Conservation (phyloP, 2,113 vertebrate genomes). For the Indicator indicator region DNA sequence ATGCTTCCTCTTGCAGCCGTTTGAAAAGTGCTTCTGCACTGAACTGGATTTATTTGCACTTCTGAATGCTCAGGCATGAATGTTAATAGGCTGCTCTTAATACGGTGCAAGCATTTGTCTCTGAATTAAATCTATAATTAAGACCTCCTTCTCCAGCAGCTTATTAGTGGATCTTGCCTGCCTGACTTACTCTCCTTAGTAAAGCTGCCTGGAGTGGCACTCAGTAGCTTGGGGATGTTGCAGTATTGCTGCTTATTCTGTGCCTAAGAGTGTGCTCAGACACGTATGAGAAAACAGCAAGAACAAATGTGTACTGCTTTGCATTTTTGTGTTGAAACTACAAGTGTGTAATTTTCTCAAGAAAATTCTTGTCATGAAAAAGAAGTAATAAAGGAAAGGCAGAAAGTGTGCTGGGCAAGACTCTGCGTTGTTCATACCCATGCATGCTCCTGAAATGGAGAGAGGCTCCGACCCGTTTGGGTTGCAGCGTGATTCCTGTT, state of each 20-base stretch:
- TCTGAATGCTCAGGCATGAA: background rate
- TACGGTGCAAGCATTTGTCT: background rate
- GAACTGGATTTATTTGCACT: background rate
- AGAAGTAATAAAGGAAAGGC: background rate
- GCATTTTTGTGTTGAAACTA: background rate
- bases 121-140: conserved; percentile 43
- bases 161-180: background rate
- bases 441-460: background rate
- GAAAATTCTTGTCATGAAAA: background rate
- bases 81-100: conserved; percentile 7
- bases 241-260: background rate
- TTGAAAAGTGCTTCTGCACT: background rate
- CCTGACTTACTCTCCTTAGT: background rate
- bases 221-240: background rate
- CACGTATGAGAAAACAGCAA: background rate
- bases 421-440: background rate
- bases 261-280: background rate
- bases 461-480: conserved; percentile 7
- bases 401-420: background rate
- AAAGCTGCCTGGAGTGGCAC: background rate
- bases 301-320: background rate
- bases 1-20: background rate
- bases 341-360: background rate
- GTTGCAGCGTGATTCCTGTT: conserved; percentile 21
- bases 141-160: background rate